Conservation (phyloP, 2,888 invertebrate species). For the Chrysomela aeneicollis region DNA sequence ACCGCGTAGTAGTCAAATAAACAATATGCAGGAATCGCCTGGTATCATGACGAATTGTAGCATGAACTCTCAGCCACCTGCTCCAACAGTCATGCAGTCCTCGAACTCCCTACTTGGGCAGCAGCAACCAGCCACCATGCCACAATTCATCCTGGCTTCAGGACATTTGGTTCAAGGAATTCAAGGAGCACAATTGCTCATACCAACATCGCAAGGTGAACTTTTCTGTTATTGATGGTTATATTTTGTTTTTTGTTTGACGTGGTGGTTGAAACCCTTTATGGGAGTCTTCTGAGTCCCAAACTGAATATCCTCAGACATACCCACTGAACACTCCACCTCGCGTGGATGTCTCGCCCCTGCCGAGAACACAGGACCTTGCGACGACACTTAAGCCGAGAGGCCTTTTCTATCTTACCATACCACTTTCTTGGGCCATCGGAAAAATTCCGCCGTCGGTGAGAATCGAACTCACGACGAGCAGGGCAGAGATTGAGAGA, state of each 20-base stretch:
- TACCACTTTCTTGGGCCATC: too few relatives aligned
- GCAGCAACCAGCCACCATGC: slow-evolving; percentile 78
- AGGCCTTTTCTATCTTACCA: too few relatives aligned
- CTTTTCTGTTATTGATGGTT: neutral
- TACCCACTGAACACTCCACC: too few relatives aligned
- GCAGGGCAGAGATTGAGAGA: too few relatives aligned
- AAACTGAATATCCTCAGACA: too few relatives aligned
- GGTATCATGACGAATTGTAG: slow-evolving; percentile 42
- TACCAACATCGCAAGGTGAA: slow-evolving; percentile 81
- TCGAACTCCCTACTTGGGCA: slow-evolving; percentile 68
- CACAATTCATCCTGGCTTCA: slow-evolving; percentile 89
- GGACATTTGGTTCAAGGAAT: slow-evolving; percentile 93
- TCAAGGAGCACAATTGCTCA: slow-evolving; percentile 91
- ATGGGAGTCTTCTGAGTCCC: too few relatives aligned
- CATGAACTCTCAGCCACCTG: slow-evolving; percentile 43
- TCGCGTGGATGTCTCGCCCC: too few relatives aligned
- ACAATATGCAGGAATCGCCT: slow-evolving; percentile 44
- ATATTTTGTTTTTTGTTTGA: neutral
- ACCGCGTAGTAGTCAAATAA: slow-evolving; percentile 47
- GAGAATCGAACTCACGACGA: too few relatives aligned
- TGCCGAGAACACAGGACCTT: too few relatives aligned
- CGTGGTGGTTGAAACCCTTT: too few relatives aligned
- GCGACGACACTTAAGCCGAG: too few relatives aligned
- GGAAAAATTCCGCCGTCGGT: too few relatives aligned
- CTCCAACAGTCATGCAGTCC: slow-evolving; percentile 47